Base-by-base conservation (phyloP, 37 sponge, comb jelly and placozoan genomes). In the Axinella damicornis region DNA sequence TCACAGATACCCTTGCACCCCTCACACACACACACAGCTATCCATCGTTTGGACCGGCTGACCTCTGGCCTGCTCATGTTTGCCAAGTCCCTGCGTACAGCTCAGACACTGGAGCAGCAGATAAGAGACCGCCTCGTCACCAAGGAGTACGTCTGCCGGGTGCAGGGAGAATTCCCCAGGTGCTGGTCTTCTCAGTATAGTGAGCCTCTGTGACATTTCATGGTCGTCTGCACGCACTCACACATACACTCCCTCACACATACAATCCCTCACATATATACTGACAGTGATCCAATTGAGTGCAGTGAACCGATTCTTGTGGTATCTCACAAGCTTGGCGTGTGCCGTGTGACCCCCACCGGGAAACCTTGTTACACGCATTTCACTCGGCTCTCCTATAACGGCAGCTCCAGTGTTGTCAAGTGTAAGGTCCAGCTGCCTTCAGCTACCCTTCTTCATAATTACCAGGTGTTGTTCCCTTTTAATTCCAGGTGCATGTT, bases 1-100 rank as follows among this genome's bases (percentile, higher is more conserved):
- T 28, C 35, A 27, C 35, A 24, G 25, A 25, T 65, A 12, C 22
- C 12, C 22, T 65, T 15, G n/a, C n/a, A n/a, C 69, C 6, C 69
- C 4, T 17, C 22, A 36, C 35, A 12, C 46, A 46, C 46, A 46
- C 46, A 46, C 46, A 46, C 56, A 96, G 97, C 95, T 53, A 60
- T 96, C 41, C 98, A 97, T 61, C 41, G 98, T 28, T 39, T 97
- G 56, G 98, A 97, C 65, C 80, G 96, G 41, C 79, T 95, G 17
- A 97, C 98, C 19, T 95, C 96, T 53, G 98, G 98, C 19, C 30
- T 97, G 19, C 78, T 97, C 25, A 90, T 97, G 17, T 81, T 97
- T 81, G 98, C 94, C 17, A 88, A 67, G 87, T 84, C 59, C 22
- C 16, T 82, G 24, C 22, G 30, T 20, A 84, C n/a, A 39, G 93